These are phyloP conservation scores for Paratilapia polleni DNA, from an alignment of 2,113 vertebrate genomes.

Conservation along the genomic window DNA sequence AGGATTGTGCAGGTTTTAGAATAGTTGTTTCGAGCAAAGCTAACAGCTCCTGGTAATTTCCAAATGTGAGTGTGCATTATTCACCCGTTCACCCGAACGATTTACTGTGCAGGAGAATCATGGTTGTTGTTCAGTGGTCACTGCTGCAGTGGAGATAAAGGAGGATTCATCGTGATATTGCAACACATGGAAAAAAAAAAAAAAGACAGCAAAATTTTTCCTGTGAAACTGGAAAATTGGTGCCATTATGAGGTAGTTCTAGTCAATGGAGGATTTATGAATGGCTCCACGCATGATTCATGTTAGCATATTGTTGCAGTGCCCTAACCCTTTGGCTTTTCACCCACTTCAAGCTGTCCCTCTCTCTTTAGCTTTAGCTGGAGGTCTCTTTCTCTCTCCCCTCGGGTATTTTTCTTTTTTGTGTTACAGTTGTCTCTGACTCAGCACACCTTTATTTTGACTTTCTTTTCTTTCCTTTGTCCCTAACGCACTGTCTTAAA, in stretches of 20 bases:
- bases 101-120: background rate
- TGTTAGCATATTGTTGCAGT: constrained; percentile 27
- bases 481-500: background rate
- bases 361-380: background rate
- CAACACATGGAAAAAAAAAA: background rate
- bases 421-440: constrained; percentile 46
- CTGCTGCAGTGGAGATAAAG: background rate
- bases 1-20: background rate
- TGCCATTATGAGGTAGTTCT: background rate
- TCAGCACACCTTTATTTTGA: constrained; percentile 59
- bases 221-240: background rate
- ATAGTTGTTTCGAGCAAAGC: background rate
- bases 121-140: background rate
- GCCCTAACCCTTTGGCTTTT: constrained; percentile 40
- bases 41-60: background rate
- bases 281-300: constrained; percentile 22
- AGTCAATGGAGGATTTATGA: background rate
- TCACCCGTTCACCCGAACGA: background rate
- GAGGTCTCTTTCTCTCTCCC: constrained; percentile 10
- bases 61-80: background rate
- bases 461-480: constrained; percentile 40
- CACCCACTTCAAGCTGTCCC: constrained; percentile 12
- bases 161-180: background rate
- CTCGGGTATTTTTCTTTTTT: background rate
- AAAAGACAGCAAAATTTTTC: background rate